phyloP scores from a whole-genome alignment of 2,888 invertebrate species.

The Diarsia dahlii region DNA sequence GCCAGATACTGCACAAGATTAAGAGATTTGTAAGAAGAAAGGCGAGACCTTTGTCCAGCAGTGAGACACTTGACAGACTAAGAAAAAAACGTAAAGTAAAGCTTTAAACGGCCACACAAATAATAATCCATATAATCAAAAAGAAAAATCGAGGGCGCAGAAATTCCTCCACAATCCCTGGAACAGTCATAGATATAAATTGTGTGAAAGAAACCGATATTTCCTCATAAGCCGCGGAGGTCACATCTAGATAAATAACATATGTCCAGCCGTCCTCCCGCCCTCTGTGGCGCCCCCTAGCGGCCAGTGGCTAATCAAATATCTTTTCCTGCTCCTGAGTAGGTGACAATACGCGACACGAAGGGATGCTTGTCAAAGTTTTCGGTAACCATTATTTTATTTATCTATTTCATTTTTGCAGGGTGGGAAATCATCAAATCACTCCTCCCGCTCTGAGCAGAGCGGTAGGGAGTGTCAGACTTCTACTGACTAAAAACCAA shows the following conservation, averaged over 20 bases:
- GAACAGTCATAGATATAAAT: conserved; percentile 48
- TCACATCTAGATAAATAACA: conserved; percentile 64
- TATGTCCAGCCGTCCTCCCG: conserved; percentile 48
- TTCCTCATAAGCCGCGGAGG: conserved; percentile 56
- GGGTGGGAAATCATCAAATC: too few species aligned
- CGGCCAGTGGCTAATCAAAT: conserved; percentile 88
- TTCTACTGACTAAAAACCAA: too few species aligned
- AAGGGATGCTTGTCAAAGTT: conserved; percentile 73
- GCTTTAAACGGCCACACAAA: background rate
- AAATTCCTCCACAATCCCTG: conserved; percentile 16
- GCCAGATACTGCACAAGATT: too few species aligned
- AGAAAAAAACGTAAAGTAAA: too few species aligned
- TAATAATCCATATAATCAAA: conserved; percentile 8
- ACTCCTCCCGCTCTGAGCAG: too few species aligned
- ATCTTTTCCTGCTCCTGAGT: conserved; percentile 82
- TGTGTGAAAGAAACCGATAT: conserved; percentile 53
- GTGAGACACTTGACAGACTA: too few species aligned
- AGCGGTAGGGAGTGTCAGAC: too few species aligned
- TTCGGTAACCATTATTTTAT: too few species aligned
- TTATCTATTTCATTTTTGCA: too few species aligned
- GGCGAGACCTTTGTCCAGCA: too few species aligned
- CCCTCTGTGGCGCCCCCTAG: conserved; percentile 73
- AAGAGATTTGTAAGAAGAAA: too few species aligned
- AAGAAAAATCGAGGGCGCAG: conserved; percentile 4
- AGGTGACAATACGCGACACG: conserved; percentile 84